Conservation (phyloP, 2,888 invertebrate genomes). For the Cephus pulcher region DNA sequence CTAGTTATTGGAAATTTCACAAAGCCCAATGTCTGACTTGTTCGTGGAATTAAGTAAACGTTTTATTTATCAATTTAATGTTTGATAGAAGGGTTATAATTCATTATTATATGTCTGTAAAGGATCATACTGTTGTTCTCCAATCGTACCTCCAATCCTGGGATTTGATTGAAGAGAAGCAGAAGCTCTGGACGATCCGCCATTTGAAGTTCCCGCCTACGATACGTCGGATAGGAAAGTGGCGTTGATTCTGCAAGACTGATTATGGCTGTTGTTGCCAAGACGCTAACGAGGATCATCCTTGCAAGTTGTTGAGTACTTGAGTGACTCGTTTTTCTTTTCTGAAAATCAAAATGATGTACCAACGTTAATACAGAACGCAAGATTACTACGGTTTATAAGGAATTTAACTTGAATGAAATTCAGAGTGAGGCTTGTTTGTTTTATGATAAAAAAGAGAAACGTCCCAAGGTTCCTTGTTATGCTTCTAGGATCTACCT, state of each 20-base stretch:
- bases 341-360: constrained; percentile 14
- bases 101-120: neutral
- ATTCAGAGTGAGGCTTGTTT: neutral
- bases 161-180: constrained; percentile 48
- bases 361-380: neutral
- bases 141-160: constrained; percentile 47
- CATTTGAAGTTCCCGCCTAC: constrained; percentile 43
- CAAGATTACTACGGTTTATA: neutral
- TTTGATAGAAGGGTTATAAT: neutral
- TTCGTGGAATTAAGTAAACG: neutral
- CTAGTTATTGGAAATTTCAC: neutral
- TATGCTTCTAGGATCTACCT: neutral
- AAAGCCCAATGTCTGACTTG: neutral
- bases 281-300: constrained; percentile 52
- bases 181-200: constrained; percentile 45
- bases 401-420: neutral
- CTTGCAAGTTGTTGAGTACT: constrained; percentile 20
- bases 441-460: neutral
- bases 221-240: constrained; percentile 45
- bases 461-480: neutral
- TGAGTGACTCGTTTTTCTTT: constrained; percentile 17
- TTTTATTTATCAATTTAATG: neutral
- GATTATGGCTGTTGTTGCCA: constrained; percentile 51
- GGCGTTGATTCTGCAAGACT: constrained; percentile 48
- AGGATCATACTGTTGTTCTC: neutral